Evolutionary conservation across 2,888 invertebrate genomes (phyloP).

Genomic region (Sinopyrophorus schimmeli): DNA sequence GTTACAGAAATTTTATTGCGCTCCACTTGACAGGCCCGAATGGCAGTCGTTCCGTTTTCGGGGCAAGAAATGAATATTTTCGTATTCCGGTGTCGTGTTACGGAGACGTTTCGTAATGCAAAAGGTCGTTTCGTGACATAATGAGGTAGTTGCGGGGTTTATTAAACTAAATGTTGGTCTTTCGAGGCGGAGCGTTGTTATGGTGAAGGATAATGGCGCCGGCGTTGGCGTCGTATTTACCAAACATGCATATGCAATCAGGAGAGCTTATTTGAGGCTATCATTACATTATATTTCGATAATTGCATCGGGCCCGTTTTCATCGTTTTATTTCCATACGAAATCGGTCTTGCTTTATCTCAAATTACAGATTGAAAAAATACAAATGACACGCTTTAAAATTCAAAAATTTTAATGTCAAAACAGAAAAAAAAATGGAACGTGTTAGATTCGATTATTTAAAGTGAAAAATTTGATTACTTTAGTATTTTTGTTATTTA

Average conservation of each 20-base stretch:
- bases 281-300: slow-evolving; percentile 28
- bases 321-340: too few relatives aligned
- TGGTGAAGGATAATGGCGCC: slow-evolving; percentile 37
- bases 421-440: too few relatives aligned
- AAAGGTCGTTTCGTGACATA: slow-evolving; percentile 34
- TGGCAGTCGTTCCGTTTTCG: slow-evolving; percentile 18
- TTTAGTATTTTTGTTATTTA: too few relatives aligned
- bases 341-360: too few relatives aligned
- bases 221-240: slow-evolving; percentile 34
- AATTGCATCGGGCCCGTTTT: too few relatives aligned
- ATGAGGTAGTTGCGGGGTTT: slow-evolving; percentile 35
- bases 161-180: slow-evolving; percentile 36
- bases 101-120: slow-evolving; percentile 30
- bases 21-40: slow-evolving; percentile 12
- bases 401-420: too few relatives aligned
- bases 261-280: slow-evolving; percentile 26
- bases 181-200: slow-evolving; percentile 35
- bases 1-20: slow-evolving; percentile 29
- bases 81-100: slow-evolving; percentile 29
- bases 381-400: too few relatives aligned
- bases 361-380: too few relatives aligned
- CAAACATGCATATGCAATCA: slow-evolving; percentile 32
- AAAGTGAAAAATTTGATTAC: too few relatives aligned
- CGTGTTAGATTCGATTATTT: too few relatives aligned
- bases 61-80: slow-evolving; percentile 26